Evolutionary conservation across 2,113 vertebrate genomes (phyloP), one percentile per base, ranked within the genome.

Genomic region (Myotis lucifugus): DNA sequence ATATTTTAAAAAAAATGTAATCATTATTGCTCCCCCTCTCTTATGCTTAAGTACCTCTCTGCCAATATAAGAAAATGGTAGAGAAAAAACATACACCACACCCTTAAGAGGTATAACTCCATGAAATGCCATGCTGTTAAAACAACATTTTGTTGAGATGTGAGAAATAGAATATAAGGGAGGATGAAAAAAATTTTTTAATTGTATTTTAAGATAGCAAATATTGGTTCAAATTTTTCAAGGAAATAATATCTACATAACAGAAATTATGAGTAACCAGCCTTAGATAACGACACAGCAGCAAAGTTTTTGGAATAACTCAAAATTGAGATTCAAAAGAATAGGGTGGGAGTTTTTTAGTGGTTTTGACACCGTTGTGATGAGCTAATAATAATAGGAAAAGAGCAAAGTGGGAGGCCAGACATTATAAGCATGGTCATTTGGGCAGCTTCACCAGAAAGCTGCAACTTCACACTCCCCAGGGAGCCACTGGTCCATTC

Each of bases 261-360:
- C 18, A 77, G 69, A 91, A 93, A 73, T n/a, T 73, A 72, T 48
- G 1, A 77, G 23, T 77, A 69, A 78, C 52, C 37, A 69, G 52
- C 10, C 76, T 88, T 69, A 37, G 4, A 59, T 92, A 83, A 90
- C 14, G 48, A 40, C 23, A 52, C 6, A 54, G 21, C 25, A 82
- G 34, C 34, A 91, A 74, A 50, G 59, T 66, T 90, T 92, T 82
- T 46, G 21, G n/a, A 82, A 66, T 83, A 61, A 91, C 11, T 85
- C 40, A 89, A 94, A 37, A 90, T 83, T 72, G 52, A 92, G 61
- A 90, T 59, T 85, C 21, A 21, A 77, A 59, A 40, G 32, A 90
- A 84, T 17, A 17, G 11, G 32, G 21, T 64, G 7, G 25, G 25
- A 23, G 32, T 59, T 50, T 94, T 74, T 67, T 27, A 73, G 61